These are phyloP conservation scores for Diaphora mendica DNA, from an alignment of 2,888 invertebrate species.

Conservation along the genomic window DNA sequence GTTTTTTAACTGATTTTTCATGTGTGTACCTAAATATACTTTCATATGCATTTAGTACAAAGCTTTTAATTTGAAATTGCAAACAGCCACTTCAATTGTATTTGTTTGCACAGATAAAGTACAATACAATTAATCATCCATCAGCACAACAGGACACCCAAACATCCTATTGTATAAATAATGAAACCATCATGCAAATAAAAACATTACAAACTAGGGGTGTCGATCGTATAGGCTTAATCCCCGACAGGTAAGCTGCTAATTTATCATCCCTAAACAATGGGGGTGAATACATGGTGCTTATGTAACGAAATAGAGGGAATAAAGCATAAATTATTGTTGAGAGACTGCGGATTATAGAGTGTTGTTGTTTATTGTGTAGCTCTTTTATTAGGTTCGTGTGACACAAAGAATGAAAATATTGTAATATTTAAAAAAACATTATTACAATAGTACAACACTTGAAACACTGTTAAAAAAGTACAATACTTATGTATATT, in stretches of 20 bases:
- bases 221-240: conserved; percentile 76
- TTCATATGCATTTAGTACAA: background rate
- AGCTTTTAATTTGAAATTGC: too few species aligned
- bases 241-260: conserved; percentile 84
- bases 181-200: conserved; percentile 79
- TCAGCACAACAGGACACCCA: conserved; percentile 13
- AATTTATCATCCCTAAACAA: conserved; percentile 85
- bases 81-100: too few species aligned
- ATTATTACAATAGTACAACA: background rate
- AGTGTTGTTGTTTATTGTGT: conserved; percentile 21
- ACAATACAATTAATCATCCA: conserved; percentile 9
- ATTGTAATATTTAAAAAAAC: background rate
- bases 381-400: conserved; percentile 10
- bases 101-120: background rate
- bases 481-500: background rate
- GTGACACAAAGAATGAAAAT: background rate
- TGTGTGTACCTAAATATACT: too few species aligned
- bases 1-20: too few species aligned
- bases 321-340: conserved; percentile 64
- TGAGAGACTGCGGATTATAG: conserved; percentile 27
- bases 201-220: conserved; percentile 76
- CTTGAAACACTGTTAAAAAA: background rate
- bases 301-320: conserved; percentile 68
- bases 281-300: conserved; percentile 66
- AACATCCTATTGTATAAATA: conserved; percentile 63